Evolutionary conservation across 2,797 vertebrate species (phyloP).

Genomic region (Siniperca obscura): DNA sequence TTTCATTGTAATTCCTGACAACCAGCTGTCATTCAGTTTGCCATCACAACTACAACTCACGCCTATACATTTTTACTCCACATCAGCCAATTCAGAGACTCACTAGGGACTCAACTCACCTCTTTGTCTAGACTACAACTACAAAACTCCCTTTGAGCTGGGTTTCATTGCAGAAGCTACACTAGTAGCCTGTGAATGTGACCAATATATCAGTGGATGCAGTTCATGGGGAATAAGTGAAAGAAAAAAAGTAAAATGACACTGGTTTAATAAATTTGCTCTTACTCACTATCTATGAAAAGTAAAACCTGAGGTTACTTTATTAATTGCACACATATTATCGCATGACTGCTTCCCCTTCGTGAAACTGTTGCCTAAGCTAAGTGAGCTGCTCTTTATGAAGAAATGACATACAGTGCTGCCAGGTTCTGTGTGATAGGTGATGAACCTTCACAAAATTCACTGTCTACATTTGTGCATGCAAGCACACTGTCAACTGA

Average conservation of each 20-base stretch:
- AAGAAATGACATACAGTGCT: conserved; percentile 32
- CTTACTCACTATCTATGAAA: conserved; percentile 30
- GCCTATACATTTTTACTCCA: conserved; percentile 40
- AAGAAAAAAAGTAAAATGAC: conserved; percentile 9
- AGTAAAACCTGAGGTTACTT: conserved; percentile 35
- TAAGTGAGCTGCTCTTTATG: conserved; percentile 26
- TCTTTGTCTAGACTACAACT: conserved; percentile 33
- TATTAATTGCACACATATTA: conserved; percentile 56
- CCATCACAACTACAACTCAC: conserved; percentile 41
- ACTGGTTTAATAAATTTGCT: conserved; percentile 25
- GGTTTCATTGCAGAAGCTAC: conserved; percentile 24
- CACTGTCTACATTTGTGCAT: conserved; percentile 49
- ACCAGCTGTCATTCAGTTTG: conserved; percentile 60
- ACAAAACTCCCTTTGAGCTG: conserved; percentile 7
- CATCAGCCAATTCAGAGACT: conserved; percentile 32
- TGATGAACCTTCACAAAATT: conserved; percentile 43
- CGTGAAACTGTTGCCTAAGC: conserved; percentile 32
- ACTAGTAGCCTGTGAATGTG: conserved; percentile 9
- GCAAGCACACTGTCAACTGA: conserved; percentile 34
- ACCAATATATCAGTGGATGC: conserved; percentile 23
- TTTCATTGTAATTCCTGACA: conserved; percentile 67
- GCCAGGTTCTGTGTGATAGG: conserved; percentile 31
- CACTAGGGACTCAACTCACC: conserved; percentile 20
- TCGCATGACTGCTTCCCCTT: conserved; percentile 42
- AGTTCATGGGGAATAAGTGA: conserved; percentile 3